Conservation (phyloP, 1,140 invertebrate genomes). For the Drosophila subpulchrella region DNA sequence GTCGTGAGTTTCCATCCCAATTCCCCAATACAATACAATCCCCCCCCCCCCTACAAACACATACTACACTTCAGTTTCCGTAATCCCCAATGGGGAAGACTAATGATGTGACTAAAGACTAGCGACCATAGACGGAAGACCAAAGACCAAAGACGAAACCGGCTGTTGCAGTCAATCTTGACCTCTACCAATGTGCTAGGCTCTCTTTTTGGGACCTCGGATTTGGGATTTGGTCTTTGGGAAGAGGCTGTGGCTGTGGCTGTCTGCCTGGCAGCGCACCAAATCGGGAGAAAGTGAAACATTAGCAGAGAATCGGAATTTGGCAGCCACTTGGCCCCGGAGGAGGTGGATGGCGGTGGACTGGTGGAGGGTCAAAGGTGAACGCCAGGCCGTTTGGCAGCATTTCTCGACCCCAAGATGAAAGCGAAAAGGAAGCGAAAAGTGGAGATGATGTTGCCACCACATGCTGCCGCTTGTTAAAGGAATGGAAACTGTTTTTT, state of each 20-base stretch:
- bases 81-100: conserved; percentile 41
- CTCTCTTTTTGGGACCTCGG: conserved; percentile 7
- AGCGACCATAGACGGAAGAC: conserved; percentile 6
- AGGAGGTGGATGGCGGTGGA: not conserved
- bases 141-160: conserved; percentile 21
- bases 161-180: conserved; percentile 71
- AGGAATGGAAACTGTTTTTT: conserved; percentile 26
- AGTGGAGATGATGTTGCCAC: conserved; percentile 14
- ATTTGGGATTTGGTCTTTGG: not conserved
- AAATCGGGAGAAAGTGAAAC: conserved; percentile 77
- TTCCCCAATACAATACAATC: not conserved
- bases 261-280: conserved; percentile 69
- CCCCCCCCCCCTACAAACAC: not conserved
- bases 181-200: conserved; percentile 69
- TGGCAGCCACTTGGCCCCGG: conserved; percentile 26
- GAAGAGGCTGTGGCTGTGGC: conserved; percentile 54
- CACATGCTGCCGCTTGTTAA: conserved; percentile 41
- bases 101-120: conserved; percentile 55
- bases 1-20: conserved; percentile 21
- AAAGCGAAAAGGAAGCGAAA: conserved; percentile 50
- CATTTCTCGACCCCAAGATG: conserved; percentile 31
- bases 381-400: conserved; percentile 40
- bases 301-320: conserved; percentile 45
- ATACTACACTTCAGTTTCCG: conserved; percentile 1
- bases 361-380: conserved; percentile 43